Conservation (phyloP, 2,888 invertebrate species). For the Phasia obesa region DNA sequence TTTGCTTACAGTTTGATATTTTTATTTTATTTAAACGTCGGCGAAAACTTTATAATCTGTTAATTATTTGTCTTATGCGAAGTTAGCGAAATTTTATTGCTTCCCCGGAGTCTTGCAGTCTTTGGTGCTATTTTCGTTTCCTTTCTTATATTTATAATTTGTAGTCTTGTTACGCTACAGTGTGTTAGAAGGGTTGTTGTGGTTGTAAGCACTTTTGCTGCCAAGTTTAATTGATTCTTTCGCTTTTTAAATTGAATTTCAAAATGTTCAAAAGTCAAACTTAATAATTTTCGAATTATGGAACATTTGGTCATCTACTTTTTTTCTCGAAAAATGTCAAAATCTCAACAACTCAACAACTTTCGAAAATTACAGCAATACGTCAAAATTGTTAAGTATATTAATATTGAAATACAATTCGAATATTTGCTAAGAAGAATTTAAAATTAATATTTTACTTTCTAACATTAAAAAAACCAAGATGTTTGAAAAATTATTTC, state of each 20-base stretch:
- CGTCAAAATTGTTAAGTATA: no score
- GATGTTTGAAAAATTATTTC: no score
- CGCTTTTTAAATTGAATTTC: neutral
- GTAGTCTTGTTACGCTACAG: slow-evolving; percentile 22
- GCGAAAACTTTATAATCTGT: slow-evolving; percentile 77
- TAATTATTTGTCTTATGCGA: slow-evolving; percentile 78
- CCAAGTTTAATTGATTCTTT: no score
- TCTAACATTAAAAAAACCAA: no score
- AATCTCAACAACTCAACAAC: no score
- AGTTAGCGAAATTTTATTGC: slow-evolving; percentile 74
- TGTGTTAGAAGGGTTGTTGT: neutral
- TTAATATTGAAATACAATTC: no score
- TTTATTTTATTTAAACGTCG: slow-evolving; percentile 73
- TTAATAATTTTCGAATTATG: no score
- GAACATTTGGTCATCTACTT: no score
- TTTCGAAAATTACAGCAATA: no score
- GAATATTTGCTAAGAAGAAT: no score
- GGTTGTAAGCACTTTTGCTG: neutral
- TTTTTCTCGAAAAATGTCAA: no score
- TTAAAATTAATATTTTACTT: no score
- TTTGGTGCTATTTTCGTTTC: slow-evolving; percentile 33
- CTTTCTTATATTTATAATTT: slow-evolving; percentile 46
- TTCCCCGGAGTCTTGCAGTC: slow-evolving; percentile 67
- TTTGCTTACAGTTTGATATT: slow-evolving; percentile 51
- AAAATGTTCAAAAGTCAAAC: neutral